Evolutionary conservation across 2,797 vertebrate genomes (phyloP), one percentile per base, ranked within the genome.

Genomic region (Galaxias olidus): DNA sequence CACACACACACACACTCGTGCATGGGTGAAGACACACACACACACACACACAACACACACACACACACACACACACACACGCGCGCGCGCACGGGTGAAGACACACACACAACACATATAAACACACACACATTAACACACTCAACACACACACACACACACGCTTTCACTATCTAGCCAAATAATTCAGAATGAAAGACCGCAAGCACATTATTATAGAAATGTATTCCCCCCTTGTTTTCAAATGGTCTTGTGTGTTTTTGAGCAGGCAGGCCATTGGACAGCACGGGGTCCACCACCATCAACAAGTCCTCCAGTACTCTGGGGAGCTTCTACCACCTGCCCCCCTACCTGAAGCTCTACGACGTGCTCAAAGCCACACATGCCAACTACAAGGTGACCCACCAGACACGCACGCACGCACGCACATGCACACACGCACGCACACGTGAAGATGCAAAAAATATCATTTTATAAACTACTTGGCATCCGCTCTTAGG

Each of bases 301-400:
- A 71, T 93, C 44, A 98, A 90, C 88, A 99, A 98, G 84, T 97
- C 96, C 0, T 94, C 94, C 1, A 30, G 30, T 30, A 94, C 93
- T 0, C 54, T 98, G 47, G 98, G 98, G 74, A 97, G 90, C 76
- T 99, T 99, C 91, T 98, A 94, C 79, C 96, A 98, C 83, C 93
- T 98, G 56, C 96, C 97, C 8, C 94, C 95, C 0, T 99, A 98
- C 86, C 91, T 99, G 86, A 98, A 96, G 82, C 87, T 99, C 48
- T 95, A 98, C 0, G 97, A 99, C 50, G 96, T 98, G 65, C 93
- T 99, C 76, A 99, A 98, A 89, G 98, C 98, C 42, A 99, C 97
- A 0, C 95, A 99, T 7, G 89, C 97, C 56, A 99, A 99, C 89
- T 99, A 95, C 69, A 99, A 98, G 94, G 98, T 99, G 80, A 53